Percentiles rank a stretch among this genome's conserved stretches.
These are phyloP conservation scores for Drosophila lowei DNA, from an alignment of 1,140 invertebrate genomes.

Conservation along the genomic window DNA sequence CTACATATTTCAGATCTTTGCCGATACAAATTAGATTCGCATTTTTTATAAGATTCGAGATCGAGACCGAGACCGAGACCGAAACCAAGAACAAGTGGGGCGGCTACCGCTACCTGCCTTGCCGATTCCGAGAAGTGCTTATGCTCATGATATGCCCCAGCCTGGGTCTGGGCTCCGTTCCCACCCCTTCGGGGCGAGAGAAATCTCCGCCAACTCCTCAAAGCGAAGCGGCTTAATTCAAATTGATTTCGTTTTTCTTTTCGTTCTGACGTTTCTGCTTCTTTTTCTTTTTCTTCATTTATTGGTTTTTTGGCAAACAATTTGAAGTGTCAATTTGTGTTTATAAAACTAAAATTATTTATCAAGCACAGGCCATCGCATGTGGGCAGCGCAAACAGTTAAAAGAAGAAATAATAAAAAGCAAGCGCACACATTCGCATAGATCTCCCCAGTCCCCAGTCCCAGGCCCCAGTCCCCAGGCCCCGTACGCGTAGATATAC, in stretches of 20 bases:
- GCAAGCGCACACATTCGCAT: conserved; percentile 20
- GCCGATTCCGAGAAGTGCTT: conserved; percentile 59
- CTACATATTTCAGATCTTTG: conserved; percentile 66
- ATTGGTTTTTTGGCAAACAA: conserved; percentile 63
- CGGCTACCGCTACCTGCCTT: conserved; percentile 50
- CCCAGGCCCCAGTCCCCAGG: no score
- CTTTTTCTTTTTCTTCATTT: background rate
- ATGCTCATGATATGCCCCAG: conserved; percentile 62
- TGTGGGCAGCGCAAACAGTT: conserved; percentile 75
- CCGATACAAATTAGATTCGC: conserved; percentile 69
- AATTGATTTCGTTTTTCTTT: conserved; percentile 63
- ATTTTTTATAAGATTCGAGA: conserved; percentile 34
- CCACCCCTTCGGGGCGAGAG: conserved; percentile 40
- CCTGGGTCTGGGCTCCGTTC: conserved; percentile 30
- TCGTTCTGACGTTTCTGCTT: conserved; percentile 11
- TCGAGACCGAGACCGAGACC: background rate
- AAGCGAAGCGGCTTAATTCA: conserved; percentile 64
- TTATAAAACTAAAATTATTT: conserved; percentile 80
- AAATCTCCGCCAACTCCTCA: conserved; percentile 45
- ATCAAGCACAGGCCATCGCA: conserved; percentile 66
- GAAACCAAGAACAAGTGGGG: conserved; percentile 47
- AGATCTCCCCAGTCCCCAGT: background rate
- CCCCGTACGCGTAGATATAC: conserved; percentile 31
- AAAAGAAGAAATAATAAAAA: conserved; percentile 33
- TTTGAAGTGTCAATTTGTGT: conserved; percentile 81